Percentiles rank a stretch among this genome's conserved stretches.
Conservation (phyloP, 2,113 vertebrate species). For the Peromyscus leucopus region DNA sequence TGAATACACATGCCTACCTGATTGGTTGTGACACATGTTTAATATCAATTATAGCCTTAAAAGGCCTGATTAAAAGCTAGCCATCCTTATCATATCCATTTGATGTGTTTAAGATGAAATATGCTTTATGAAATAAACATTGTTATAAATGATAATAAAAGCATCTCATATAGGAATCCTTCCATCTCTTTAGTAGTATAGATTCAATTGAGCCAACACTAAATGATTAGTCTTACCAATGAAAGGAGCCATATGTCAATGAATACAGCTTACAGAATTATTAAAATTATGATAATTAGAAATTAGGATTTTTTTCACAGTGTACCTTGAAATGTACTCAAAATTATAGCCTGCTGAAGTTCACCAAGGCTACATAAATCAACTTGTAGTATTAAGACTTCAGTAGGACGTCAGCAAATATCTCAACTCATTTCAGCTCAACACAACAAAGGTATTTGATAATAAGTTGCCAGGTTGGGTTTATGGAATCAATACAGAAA, state of each 20-base stretch:
- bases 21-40: slow-evolving; percentile 13
- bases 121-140: slow-evolving; percentile 37
- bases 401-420: neutral
- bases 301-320: neutral
- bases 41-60: neutral
- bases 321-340: neutral
- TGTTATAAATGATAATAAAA: slow-evolving; percentile 15
- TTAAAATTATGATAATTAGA: slow-evolving; percentile 13
- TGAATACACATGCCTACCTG: slow-evolving; percentile 52
- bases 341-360: neutral
- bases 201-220: slow-evolving; percentile 1
- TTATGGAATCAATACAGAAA: neutral
- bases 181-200: neutral
- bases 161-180: neutral
- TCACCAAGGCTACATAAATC: neutral
- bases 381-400: neutral
- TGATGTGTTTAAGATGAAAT: slow-evolving; percentile 36
- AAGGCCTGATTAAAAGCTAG: slow-evolving; percentile 3
- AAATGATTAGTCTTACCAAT: neutral
- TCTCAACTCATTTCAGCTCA: neutral
- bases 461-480: neutral
- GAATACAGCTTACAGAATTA: slow-evolving; percentile 27
- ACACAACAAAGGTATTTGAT: neutral
- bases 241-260: neutral
- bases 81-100: neutral